Percentiles rank a stretch among this genome's conserved stretches.
Evolutionary conservation across 2,797 vertebrate genomes (phyloP).

Genomic region (Sebastes steindachneri): DNA sequence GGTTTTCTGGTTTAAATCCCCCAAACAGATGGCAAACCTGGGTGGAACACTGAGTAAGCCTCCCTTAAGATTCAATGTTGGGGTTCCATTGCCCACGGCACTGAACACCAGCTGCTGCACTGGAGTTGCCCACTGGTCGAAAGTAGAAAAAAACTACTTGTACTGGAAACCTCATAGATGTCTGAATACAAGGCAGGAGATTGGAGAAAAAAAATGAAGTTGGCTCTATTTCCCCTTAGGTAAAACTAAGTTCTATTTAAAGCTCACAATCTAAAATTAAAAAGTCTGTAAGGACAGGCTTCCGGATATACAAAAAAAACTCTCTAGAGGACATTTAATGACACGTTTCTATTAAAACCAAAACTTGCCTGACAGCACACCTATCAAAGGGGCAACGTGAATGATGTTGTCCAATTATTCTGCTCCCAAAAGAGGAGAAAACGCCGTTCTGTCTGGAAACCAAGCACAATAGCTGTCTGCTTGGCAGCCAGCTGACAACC

Average conservation of each 20-base stretch:
- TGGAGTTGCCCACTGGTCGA: neutral
- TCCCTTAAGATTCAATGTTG: conserved; percentile 17
- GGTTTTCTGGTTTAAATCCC: neutral
- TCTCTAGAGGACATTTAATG: conserved; percentile 7
- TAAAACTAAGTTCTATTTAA: conserved; percentile 1
- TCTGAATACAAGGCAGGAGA: neutral
- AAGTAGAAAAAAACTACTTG: conserved; percentile 6
- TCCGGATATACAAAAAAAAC: neutral
- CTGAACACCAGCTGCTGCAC: conserved; percentile 25
- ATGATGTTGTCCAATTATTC: conserved; percentile 12
- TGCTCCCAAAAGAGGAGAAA: neutral
- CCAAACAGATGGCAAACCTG: conserved; percentile 18
- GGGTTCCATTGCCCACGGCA: conserved; percentile 13
- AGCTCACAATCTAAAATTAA: neutral
- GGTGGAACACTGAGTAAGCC: neutral
- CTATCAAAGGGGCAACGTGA: conserved; percentile 4
- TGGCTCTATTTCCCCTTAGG: neutral
- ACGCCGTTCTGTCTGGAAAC: neutral
- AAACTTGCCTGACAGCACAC: neutral
- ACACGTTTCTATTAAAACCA: conserved; percentile 29
- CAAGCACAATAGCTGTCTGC: neutral
- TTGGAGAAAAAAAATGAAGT: neutral
- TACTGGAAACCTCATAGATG: neutral
- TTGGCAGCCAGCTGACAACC: neutral
- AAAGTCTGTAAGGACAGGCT: neutral